Conservation (phyloP, 1,140 invertebrate species). For the Neodiprion lecontei region DNA sequence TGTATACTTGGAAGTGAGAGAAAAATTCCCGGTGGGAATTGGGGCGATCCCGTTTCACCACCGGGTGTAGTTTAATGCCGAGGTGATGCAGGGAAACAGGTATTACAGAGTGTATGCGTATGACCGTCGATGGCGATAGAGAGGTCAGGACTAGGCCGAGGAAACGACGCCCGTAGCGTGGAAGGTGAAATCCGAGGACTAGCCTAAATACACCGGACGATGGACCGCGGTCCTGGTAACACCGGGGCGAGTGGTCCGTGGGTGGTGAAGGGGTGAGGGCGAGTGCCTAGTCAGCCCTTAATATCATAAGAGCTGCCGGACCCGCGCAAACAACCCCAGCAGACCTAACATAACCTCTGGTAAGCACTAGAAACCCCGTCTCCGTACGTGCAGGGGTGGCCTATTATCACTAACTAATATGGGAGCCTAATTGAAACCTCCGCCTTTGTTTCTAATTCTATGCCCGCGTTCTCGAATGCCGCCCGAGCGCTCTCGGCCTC, state of each 20-base stretch:
- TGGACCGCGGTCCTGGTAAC: conserved; percentile 20
- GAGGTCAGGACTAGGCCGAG: background rate
- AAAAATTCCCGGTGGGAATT: too few species aligned
- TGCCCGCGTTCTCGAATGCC: background rate
- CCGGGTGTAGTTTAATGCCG: too few species aligned
- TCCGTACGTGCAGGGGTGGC: conserved; percentile 37
- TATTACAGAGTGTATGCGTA: too few species aligned
- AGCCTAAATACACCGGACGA: conserved; percentile 14
- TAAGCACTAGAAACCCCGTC: conserved; percentile 55
- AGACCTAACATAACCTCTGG: conserved; percentile 46
- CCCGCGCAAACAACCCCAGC: conserved; percentile 55
- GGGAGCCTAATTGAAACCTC: conserved; percentile 59
- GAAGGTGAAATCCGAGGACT: conserved; percentile 7
- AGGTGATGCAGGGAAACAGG: too few species aligned
- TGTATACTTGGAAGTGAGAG: too few species aligned
- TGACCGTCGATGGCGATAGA: background rate
- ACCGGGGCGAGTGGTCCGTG: conserved; percentile 20
- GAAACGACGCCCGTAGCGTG: background rate
- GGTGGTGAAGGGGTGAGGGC: conserved; percentile 20
- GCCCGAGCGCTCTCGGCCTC: background rate
- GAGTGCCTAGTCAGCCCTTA: conserved; percentile 60
- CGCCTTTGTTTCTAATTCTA: conserved; percentile 36
- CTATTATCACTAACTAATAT: conserved; percentile 62
- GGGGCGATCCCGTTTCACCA: too few species aligned
- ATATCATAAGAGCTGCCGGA: conserved; percentile 57